phyloP scores from a whole-genome alignment of 2,113 vertebrate species.

The Ciconia stormi region DNA sequence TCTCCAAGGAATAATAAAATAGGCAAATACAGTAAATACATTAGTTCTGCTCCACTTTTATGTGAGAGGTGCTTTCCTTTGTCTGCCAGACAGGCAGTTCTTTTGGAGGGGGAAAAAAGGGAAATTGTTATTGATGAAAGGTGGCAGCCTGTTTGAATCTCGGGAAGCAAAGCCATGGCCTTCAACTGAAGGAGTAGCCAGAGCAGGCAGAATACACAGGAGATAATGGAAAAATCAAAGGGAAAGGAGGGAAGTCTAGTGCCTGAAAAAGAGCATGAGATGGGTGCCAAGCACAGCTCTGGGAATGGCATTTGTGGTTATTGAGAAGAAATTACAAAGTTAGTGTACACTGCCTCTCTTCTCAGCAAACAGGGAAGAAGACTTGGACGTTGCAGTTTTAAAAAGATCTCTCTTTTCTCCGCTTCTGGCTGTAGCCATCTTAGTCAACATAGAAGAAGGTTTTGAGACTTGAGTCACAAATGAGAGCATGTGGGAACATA shows the following conservation, averaged over 20 bases:
- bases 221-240: not conserved
- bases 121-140: conserved; percentile 20
- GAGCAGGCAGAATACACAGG: not conserved
- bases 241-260: not conserved
- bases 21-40: conserved; percentile 64
- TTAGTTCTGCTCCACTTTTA: conserved; percentile 73
- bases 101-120: not conserved
- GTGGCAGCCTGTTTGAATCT: conserved; percentile 32
- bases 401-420: not conserved
- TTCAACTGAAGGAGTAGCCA: not conserved
- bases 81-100: not conserved
- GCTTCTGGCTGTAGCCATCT: not conserved
- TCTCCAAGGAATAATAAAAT: conserved; percentile 67
- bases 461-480: not conserved
- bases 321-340: not conserved
- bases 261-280: not conserved
- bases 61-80: conserved; percentile 52
- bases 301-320: not conserved
- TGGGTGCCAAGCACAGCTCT: not conserved
- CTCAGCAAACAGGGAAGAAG: not conserved
- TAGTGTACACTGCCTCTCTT: not conserved
- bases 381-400: not conserved
- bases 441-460: not conserved
- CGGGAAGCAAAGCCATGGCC: not conserved
- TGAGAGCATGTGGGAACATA: not conserved